Base-by-base conservation (phyloP, 2,797 vertebrate species). In the Pachyuromys duprasi region DNA sequence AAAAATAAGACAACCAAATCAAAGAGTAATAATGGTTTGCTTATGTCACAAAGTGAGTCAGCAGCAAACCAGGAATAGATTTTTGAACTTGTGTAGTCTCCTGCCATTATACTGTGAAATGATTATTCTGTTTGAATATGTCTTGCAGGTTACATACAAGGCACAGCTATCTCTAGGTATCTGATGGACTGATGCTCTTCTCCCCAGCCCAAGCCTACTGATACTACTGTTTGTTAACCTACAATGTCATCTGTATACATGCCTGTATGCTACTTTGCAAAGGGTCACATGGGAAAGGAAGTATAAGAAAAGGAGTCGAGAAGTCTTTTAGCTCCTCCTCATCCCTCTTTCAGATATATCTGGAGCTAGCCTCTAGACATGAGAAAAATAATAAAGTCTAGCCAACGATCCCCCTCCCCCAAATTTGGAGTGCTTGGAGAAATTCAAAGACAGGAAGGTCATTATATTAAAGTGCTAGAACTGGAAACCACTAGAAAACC, bases 21-120 rank as follows among this genome's bases (percentile, higher is more conserved):
- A 90, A 95, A 94, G 96, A 84, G 60, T 96, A 94, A 97, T 96
- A 95, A 97, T 94, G 94, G 96, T 94, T 96, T 95, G 94, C 63
- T 92, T 78, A 89, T 94, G 94, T 86, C 94, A 96, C 86, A 89
- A 81, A 96, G 88, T 92, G 86, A 95, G 96, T 91, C 97, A 95
- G 92, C 1, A 3, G 95, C 91, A 97, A 97, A 96, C 82, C 89
- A 87, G 88, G 90, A 93, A 96, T 62, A 97, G 90, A 93, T 94
- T 95, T 96, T 86, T 91, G 96, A 95, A 94, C 91, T 97, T 72
- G 89, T 53, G 96, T 57, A 31, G 90, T 88, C 87, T 95, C 95
- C 91, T 86, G 67, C 93, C 91, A 96, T 95, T 92, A 94, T 33
- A 95, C 1, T 55, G 70, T 81, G 24, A 80, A 92, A 93, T 57